These are phyloP conservation scores for Heliothis subflexa DNA, from an alignment of 1,140 invertebrate genomes.

Conservation along the genomic window DNA sequence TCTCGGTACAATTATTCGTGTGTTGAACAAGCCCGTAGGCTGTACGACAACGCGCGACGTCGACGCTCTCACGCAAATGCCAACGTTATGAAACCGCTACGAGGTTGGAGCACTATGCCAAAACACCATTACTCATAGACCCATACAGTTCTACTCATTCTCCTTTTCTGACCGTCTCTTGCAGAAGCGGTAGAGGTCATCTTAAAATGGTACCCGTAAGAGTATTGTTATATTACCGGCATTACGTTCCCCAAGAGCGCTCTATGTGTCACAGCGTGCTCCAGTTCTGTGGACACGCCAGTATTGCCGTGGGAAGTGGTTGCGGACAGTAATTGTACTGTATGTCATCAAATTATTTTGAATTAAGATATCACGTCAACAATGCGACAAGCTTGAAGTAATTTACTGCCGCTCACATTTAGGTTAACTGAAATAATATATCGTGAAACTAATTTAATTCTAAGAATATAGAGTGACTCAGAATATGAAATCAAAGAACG, in stretches of 20 bases:
- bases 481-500: slow-evolving; percentile 32
- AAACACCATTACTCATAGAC: slow-evolving; percentile 45
- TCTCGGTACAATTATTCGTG: slow-evolving; percentile 43
- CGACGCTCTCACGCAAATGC: slow-evolving; percentile 66
- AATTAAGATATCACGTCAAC: slow-evolving; percentile 64
- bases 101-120: slow-evolving; percentile 51
- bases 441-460: slow-evolving; percentile 31
- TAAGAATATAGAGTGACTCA: slow-evolving; percentile 25
- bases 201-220: slow-evolving; percentile 51
- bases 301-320: slow-evolving; percentile 72
- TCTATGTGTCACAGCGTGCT: slow-evolving; percentile 74
- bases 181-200: slow-evolving; percentile 50
- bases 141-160: slow-evolving; percentile 22
- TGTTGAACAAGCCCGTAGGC: slow-evolving; percentile 52
- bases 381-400: slow-evolving; percentile 48
- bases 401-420: slow-evolving; percentile 26
- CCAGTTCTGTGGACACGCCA: slow-evolving; percentile 69
- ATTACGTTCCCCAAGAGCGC: slow-evolving; percentile 63
- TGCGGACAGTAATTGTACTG: slow-evolving; percentile 64
- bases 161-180: slow-evolving; percentile 42
- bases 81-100: slow-evolving; percentile 68
- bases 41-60: slow-evolving; percentile 56
- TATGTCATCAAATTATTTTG: slow-evolving; percentile 66
- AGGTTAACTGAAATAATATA: slow-evolving; percentile 28
- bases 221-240: slow-evolving; percentile 73